A percentile compares a stretch with the other conserved stretches of the same genome.
Conservation (phyloP, 2,113 vertebrate genomes). For the Crocuta crocuta region DNA sequence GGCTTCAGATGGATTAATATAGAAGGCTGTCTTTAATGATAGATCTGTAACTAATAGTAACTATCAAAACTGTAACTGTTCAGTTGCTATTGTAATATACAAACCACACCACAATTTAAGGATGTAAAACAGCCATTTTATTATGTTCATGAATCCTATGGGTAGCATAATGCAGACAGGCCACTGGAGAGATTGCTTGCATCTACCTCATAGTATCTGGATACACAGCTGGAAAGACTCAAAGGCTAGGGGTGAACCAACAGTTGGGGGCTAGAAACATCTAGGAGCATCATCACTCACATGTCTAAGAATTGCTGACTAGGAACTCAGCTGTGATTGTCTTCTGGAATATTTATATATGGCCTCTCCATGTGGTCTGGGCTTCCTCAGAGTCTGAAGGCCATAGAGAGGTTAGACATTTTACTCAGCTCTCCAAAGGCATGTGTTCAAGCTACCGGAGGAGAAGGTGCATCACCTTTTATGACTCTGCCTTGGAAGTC, state of each 20-base stretch:
- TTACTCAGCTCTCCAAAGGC: neutral
- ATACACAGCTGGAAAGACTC: neutral
- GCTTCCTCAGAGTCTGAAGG: neutral
- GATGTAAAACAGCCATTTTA: neutral
- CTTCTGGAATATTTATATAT: neutral
- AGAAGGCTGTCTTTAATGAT: constrained; percentile 39
- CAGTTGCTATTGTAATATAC: neutral
- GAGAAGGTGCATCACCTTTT: neutral
- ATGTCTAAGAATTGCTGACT: neutral
- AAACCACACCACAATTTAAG: neutral
- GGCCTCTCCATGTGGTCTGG: neutral
- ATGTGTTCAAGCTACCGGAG: neutral
- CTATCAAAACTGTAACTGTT: neutral
- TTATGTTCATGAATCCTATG: neutral
- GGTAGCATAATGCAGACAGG: neutral
- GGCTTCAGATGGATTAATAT: neutral
- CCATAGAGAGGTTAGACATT: neutral
- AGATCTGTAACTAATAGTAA: neutral
- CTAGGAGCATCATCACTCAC: neutral
- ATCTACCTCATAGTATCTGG: neutral
- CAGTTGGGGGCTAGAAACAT: neutral
- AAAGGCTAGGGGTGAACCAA: neutral
- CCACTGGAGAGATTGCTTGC: neutral
- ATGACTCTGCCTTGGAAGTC: neutral
- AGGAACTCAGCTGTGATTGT: neutral